Evolutionary conservation across 2,888 invertebrate genomes (phyloP).

Genomic region (Nymphalis c-album): DNA sequence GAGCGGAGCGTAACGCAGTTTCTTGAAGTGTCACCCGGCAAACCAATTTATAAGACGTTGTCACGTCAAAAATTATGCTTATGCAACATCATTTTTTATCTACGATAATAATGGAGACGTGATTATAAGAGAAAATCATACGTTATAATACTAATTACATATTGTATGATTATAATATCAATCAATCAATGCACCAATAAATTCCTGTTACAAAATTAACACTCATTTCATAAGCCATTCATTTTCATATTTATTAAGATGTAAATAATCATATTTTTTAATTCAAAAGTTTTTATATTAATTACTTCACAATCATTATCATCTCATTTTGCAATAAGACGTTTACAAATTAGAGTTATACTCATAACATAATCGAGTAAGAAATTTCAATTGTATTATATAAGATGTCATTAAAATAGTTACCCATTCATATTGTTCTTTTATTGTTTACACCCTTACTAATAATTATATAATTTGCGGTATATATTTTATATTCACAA

Average conservation of each 20-base stretch:
- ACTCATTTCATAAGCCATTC: neutral
- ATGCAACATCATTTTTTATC: no score
- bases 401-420: conserved; percentile 25
- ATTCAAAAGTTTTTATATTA: neutral
- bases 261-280: neutral
- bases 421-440: conserved; percentile 11
- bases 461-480: no score
- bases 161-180: no score
- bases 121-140: no score
- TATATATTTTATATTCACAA: no score
- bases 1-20: no score
- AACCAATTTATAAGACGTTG: no score
- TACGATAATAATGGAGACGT: no score
- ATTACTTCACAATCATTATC: conserved; percentile 1
- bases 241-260: neutral
- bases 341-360: conserved; percentile 22
- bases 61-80: no score
- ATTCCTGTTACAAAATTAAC: neutral
- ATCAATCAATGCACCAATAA: no score
- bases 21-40: no score
- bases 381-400: conserved; percentile 11
- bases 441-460: neutral
- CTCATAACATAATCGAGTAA: conserved; percentile 16
- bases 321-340: conserved; percentile 3
- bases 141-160: no score